A percentile compares a stretch with the other conserved stretches of the same genome.
These are phyloP conservation scores for Scrobipalpa atriplicella DNA, from an alignment of 2,888 invertebrate genomes.

Conservation along the genomic window DNA sequence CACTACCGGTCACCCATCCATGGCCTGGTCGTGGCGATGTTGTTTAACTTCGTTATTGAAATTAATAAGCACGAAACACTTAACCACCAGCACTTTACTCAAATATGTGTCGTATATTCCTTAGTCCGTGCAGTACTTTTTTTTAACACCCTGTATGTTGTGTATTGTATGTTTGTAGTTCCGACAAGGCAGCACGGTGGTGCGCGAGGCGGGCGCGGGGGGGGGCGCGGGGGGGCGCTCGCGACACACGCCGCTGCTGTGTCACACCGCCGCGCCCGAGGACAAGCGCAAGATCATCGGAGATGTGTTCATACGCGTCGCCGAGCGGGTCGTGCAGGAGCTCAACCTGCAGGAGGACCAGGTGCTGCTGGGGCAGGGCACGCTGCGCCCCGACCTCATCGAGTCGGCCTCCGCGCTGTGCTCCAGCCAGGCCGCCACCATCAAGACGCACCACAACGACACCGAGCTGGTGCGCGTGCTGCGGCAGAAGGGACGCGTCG, in stretches of 20 bases:
- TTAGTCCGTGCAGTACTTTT: no score
- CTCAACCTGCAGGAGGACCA: slow-evolving; percentile 94
- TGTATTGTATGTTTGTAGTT: slow-evolving; percentile 71
- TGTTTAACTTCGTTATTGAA: no score
- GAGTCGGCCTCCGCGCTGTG: slow-evolving; percentile 96
- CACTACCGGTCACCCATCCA: no score
- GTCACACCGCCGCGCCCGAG: slow-evolving; percentile 95
- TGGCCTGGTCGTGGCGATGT: no score
- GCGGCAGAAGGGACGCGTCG: slow-evolving; percentile 90
- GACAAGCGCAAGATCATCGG: slow-evolving; percentile 99
- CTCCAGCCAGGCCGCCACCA: slow-evolving; percentile 95
- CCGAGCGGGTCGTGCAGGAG: slow-evolving; percentile 94
- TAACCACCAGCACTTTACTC: no score
- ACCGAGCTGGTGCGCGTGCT: slow-evolving; percentile 94
- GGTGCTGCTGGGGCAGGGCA: slow-evolving; percentile 96
- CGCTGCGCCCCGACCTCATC: slow-evolving; percentile 98
- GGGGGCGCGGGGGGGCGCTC: slow-evolving; percentile 56
- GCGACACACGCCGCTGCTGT: slow-evolving; percentile 91
- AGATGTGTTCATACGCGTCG: slow-evolving; percentile 98
- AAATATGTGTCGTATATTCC: no score
- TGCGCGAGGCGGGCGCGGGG: slow-evolving; percentile 80
- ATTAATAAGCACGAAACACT: no score
- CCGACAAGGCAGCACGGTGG: slow-evolving; percentile 91
- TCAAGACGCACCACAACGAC: slow-evolving; percentile 99
- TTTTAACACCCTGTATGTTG: no score